Conservation (phyloP, 2,888 invertebrate genomes). For the Linyphia triangularis region DNA sequence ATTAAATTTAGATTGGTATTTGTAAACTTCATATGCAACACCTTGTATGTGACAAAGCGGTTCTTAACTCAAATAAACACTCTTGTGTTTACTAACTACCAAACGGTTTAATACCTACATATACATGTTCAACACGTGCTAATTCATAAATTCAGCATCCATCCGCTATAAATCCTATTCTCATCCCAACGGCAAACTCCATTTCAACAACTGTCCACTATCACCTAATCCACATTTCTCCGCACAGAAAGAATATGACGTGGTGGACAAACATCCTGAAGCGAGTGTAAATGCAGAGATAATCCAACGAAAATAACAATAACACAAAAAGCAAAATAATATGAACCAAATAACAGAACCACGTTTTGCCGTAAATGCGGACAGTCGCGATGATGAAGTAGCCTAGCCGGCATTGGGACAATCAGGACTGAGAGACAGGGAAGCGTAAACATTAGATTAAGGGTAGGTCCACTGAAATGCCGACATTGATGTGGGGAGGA, state of each 20-base stretch:
- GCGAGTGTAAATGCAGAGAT: conserved; percentile 24
- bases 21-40: too few relatives aligned
- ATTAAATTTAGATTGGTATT: too few relatives aligned
- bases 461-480: conserved; percentile 22
- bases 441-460: conserved; percentile 64
- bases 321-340: conserved; percentile 11
- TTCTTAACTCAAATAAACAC: too few relatives aligned
- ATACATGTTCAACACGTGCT: too few relatives aligned
- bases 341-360: conserved; percentile 27
- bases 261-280: conserved; percentile 2
- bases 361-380: conserved; percentile 7
- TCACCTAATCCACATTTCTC: not conserved
- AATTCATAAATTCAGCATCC: too few relatives aligned
- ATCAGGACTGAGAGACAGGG: conserved; percentile 42
- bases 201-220: too few relatives aligned
- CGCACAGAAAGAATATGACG: not conserved
- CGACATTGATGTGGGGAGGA: not conserved
- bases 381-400: conserved; percentile 41
- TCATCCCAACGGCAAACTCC: too few relatives aligned
- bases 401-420: conserved; percentile 23
- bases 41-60: too few relatives aligned
- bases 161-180: too few relatives aligned
- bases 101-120: too few relatives aligned
- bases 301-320: conserved; percentile 7
- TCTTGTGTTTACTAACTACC: too few relatives aligned